These are phyloP conservation scores for Nyctibius bracteatus DNA, from an alignment of 2,113 vertebrate species.

Conservation along the genomic window DNA sequence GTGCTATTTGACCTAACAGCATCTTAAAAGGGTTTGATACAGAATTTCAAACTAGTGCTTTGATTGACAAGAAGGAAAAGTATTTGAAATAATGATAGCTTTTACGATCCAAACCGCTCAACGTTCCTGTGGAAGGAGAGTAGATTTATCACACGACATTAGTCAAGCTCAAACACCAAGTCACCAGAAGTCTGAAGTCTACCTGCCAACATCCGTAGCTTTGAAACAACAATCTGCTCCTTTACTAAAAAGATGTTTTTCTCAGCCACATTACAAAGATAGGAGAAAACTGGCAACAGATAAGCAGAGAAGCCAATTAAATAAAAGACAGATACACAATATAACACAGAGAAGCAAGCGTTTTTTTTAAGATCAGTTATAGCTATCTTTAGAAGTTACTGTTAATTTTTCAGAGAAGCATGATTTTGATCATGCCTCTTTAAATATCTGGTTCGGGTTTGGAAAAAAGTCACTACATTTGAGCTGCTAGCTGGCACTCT, in stretches of 20 bases:
- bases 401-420: not conserved
- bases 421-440: slow-evolving; percentile 24
- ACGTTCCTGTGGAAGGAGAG: not conserved
- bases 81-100: not conserved
- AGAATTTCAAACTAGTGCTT: not conserved
- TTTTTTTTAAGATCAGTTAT: not conserved
- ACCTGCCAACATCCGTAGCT: not conserved
- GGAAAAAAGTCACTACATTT: slow-evolving; percentile 1
- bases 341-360: not conserved
- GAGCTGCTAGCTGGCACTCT: slow-evolving; percentile 20
- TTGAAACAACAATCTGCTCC: not conserved
- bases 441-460: slow-evolving; percentile 8
- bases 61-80: not conserved
- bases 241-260: not conserved
- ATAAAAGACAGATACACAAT: not conserved
- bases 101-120: not conserved
- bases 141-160: not conserved
- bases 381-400: slow-evolving; percentile 15
- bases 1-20: not conserved
- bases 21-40: not conserved
- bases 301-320: not conserved
- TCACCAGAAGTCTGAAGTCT: not conserved
- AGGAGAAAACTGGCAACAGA: not conserved
- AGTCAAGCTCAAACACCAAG: not conserved
- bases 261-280: not conserved